These are phyloP conservation scores for Taenaris catops DNA, from an alignment of 2,888 invertebrate genomes.

Conservation along the genomic window DNA sequence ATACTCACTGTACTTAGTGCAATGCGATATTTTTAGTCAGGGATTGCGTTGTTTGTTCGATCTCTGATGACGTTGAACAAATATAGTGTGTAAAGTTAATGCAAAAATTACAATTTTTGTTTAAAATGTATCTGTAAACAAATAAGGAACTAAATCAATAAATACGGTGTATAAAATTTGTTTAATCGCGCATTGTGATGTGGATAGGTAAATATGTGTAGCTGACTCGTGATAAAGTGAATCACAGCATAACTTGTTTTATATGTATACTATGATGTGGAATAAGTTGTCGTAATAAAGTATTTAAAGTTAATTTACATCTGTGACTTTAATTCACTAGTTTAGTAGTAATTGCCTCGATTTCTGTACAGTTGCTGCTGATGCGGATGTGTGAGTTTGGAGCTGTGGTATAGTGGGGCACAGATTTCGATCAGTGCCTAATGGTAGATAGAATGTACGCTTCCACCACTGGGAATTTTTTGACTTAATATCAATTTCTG, in stretches of 20 bases:
- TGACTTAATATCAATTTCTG: too few relatives aligned
- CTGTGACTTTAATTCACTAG: slow-evolving; percentile 63
- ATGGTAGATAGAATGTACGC: neutral
- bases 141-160: slow-evolving; percentile 32
- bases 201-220: slow-evolving; percentile 65
- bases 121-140: slow-evolving; percentile 54
- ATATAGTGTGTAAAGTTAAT: slow-evolving; percentile 73
- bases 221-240: slow-evolving; percentile 73
- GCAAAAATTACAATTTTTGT: slow-evolving; percentile 66
- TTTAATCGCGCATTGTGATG: slow-evolving; percentile 67
- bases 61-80: slow-evolving; percentile 70
- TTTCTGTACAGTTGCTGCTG: too few relatives aligned
- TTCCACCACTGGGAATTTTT: slow-evolving; percentile 3
- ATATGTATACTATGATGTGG: slow-evolving; percentile 77
- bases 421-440: neutral
- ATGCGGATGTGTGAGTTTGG: neutral
- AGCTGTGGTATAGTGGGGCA: neutral
- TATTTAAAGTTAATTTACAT: slow-evolving; percentile 76
- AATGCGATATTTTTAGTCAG: slow-evolving; percentile 37
- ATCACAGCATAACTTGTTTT: slow-evolving; percentile 78
- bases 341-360: slow-evolving; percentile 38
- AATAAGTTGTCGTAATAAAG: slow-evolving; percentile 80
- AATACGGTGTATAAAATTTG: slow-evolving; percentile 55
- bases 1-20: slow-evolving; percentile 31
- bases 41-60: slow-evolving; percentile 59